Evolutionary conservation across 2,888 invertebrate genomes (phyloP).

Genomic region (Drosophila meridiana): DNA sequence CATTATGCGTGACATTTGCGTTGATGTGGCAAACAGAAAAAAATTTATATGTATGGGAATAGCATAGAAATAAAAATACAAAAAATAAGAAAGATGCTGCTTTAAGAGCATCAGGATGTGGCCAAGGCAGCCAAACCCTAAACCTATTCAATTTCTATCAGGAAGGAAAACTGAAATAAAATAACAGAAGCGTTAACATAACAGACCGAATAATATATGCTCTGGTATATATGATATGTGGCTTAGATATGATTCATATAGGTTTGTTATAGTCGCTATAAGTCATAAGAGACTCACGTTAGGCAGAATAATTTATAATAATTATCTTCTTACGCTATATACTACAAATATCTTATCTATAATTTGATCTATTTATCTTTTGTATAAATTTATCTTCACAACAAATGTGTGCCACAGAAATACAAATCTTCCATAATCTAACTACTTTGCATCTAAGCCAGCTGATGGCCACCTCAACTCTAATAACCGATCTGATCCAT

Average conservation of each 20-base stretch:
- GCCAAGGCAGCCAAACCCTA: conserved; percentile 27
- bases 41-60: conserved; percentile 18
- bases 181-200: neutral
- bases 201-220: neutral
- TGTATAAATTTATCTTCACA: neutral
- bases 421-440: neutral
- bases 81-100: conserved; percentile 25
- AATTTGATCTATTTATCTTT: no score
- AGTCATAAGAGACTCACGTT: neutral
- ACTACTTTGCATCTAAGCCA: neutral
- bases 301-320: neutral
- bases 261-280: neutral
- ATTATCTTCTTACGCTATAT: neutral
- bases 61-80: neutral
- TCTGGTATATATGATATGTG: neutral
- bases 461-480: neutral
- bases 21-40: conserved; percentile 56
- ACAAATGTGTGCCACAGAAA: neutral
- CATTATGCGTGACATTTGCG: conserved; percentile 76
- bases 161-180: neutral
- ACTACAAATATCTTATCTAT: no score
- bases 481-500: neutral
- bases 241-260: no score
- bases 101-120: conserved; percentile 43
- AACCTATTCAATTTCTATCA: conserved; percentile 25